Evolutionary conservation across 2,113 vertebrate genomes (phyloP), one percentile per base, ranked within the genome.

Genomic region (Crotalus viridis): DNA sequence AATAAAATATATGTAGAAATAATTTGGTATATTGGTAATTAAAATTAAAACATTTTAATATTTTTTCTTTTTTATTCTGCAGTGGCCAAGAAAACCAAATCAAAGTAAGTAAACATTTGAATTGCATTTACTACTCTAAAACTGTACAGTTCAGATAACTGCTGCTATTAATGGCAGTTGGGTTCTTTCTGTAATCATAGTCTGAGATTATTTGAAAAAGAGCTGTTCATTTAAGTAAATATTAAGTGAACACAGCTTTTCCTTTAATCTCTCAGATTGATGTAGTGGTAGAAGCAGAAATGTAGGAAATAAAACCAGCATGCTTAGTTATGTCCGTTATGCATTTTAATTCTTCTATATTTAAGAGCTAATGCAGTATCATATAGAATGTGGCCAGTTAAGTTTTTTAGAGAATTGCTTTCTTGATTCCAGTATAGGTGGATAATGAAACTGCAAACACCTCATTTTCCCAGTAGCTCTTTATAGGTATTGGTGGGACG

Each of bases 1-100:
- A 52, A 51, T 22, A 81, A 57, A 6, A 17, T 85, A 91, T 91
- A 3, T 51, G 13, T 61, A 94, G 24, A 22, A 59, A 3, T 94
- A 55, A 52, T 28, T 91, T 59, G 91, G 0, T 46, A 33, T 93
- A 24, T 87, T 89, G 39, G 48, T 0, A 4, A 87, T 15, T 43
- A 93, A 92, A 28, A 90, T 33, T 43, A 93, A 17, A 95, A 81
- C 4, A 56, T 93, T 89, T 93, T 94, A 91, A 43, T 91, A 89
- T 54, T 43, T 92, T 95, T 96, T 95, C 74, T 91, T 90, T 94
- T 96, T 95, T 59, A 92, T 17, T 94, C 48, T 93, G 48, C 22
- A 97, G 98, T 98, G 96, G 98, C 98, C 96, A 98, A 97, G 74
- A 81, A 81, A 96, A 96, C 94, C 97, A 98, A 98, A 93, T 96